Percentiles rank a stretch among this genome's conserved stretches.
These are phyloP conservation scores for Pherbina coryleti DNA, from an alignment of 2,888 invertebrate species.

Conservation along the genomic window DNA sequence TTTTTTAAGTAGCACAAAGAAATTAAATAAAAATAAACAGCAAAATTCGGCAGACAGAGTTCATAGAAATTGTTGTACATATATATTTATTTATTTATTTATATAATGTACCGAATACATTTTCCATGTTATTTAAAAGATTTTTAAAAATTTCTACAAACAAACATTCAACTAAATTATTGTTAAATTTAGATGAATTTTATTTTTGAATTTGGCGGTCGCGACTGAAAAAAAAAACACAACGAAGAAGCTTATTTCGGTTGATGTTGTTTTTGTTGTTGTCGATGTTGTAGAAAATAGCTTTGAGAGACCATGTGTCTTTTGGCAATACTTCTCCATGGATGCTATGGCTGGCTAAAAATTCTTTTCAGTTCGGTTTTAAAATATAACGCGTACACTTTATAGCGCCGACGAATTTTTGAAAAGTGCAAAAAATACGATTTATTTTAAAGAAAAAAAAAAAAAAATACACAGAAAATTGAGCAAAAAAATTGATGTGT, in stretches of 20 bases:
- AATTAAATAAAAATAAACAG: too few relatives aligned
- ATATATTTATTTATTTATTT: slow-evolving; percentile 31
- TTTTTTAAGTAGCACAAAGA: too few relatives aligned
- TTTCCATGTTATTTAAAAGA: not conserved
- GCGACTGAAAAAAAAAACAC: too few relatives aligned
- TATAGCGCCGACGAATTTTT: not conserved
- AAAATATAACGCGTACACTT: not conserved
- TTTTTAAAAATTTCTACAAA: not conserved
- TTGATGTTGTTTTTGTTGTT: not conserved
- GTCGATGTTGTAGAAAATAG: not conserved
- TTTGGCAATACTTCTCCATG: too few relatives aligned
- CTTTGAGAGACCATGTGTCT: not conserved
- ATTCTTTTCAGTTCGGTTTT: not conserved
- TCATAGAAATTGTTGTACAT: too few relatives aligned
- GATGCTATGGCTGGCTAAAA: not conserved
- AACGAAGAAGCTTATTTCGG: not conserved
- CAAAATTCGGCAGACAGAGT: too few relatives aligned
- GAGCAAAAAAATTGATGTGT: not conserved
- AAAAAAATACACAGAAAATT: not conserved
- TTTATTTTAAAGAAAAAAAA: not conserved
- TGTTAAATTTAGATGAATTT: not conserved
- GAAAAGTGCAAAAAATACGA: not conserved
- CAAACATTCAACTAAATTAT: not conserved
- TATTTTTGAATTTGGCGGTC: not conserved
- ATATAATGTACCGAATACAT: not conserved